These are phyloP conservation scores for Pongo abelii DNA, from an alignment of 2,113 vertebrate genomes.

Conservation along the genomic window DNA sequence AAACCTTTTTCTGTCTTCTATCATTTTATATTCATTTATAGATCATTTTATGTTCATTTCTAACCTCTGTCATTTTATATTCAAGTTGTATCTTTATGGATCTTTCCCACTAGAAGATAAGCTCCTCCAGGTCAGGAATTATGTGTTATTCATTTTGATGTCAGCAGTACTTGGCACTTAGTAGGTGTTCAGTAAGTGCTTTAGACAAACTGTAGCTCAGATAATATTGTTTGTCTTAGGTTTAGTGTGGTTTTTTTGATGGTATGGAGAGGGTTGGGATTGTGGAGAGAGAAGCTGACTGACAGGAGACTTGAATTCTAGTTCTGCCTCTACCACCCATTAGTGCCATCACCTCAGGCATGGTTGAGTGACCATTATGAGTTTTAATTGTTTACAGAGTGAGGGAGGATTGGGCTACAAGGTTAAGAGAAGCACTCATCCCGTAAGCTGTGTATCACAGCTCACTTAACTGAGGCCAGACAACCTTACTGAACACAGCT, in stretches of 20 bases:
- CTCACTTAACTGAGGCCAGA: not conserved
- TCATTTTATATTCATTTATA: not conserved
- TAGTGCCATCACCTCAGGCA: not conserved
- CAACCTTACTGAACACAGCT: not conserved
- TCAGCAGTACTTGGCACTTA: not conserved
- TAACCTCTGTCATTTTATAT: not conserved
- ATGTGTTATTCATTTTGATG: not conserved
- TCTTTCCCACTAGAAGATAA: not conserved
- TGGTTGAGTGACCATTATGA: not conserved
- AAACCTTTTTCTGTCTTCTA: not conserved
- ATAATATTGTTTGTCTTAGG: not conserved
- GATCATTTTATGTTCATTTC: not conserved
- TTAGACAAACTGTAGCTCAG: not conserved
- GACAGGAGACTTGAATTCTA: not conserved
- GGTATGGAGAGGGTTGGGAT: not conserved
- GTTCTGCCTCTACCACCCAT: not conserved
- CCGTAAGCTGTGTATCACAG: not conserved
- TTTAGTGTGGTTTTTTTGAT: not conserved
- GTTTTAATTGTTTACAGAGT: not conserved
- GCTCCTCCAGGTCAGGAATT: not conserved
- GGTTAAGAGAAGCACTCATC: not conserved
- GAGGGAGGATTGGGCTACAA: not conserved
- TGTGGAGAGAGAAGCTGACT: not conserved
- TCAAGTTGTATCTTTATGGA: not conserved
- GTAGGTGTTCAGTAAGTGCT: not conserved